A percentile compares a stretch with the other conserved stretches of the same genome.
Conservation (phyloP, 2,888 invertebrate genomes). For the Aphidius colemani region DNA sequence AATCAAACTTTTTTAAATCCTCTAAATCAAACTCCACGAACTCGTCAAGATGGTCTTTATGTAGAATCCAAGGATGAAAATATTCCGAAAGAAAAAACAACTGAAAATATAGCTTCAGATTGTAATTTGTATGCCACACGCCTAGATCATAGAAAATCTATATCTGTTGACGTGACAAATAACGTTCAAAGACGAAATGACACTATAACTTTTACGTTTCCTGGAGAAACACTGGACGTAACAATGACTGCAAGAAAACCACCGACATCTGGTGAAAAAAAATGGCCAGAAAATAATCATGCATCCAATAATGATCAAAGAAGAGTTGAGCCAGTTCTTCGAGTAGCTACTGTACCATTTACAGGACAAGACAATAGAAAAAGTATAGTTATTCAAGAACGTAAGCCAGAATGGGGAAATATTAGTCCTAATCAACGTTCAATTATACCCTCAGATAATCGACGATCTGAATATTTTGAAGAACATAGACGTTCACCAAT, state of each 20-base stretch:
- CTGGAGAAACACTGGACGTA: constrained; percentile 46
- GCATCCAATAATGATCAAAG: constrained; percentile 49
- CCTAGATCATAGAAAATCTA: constrained; percentile 53
- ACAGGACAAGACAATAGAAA: constrained; percentile 50
- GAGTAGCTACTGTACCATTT: constrained; percentile 53
- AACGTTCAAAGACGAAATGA: constrained; percentile 53
- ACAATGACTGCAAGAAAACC: constrained; percentile 41
- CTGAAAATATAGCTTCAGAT: constrained; percentile 42
- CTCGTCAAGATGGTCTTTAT: constrained; percentile 55
- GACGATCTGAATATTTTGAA: constrained; percentile 56
- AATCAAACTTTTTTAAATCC: constrained; percentile 46
- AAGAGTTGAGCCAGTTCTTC: constrained; percentile 45
- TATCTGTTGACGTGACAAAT: constrained; percentile 52
- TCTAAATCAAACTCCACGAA: constrained; percentile 53
- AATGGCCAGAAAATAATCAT: constrained; percentile 44
- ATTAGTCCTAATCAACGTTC: constrained; percentile 54
- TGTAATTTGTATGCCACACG: constrained; percentile 50
- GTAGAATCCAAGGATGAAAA: constrained; percentile 51
- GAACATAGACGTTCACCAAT: constrained; percentile 56
- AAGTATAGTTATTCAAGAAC: constrained; percentile 40
- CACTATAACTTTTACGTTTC: constrained; percentile 54
- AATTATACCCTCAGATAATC: constrained; percentile 48
- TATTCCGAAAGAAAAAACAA: constrained; percentile 42
- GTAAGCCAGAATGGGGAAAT: constrained; percentile 52
- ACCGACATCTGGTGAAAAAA: constrained; percentile 42